Conservation (phyloP, 2,888 invertebrate genomes). For the Andrena hattorfiana region DNA sequence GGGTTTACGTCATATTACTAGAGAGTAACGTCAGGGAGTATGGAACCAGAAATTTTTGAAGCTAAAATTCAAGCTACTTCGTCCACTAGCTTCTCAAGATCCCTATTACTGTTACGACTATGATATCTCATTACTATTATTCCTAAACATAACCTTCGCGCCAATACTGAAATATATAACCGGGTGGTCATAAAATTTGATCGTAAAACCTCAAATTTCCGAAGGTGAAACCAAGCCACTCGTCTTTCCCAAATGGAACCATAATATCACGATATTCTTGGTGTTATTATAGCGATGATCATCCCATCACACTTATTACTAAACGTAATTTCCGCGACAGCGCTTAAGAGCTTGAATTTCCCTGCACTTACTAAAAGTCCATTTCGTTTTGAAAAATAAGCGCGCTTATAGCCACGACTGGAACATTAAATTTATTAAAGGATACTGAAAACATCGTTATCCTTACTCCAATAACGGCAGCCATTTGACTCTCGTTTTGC, state of each 20-base stretch:
- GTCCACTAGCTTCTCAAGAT: neutral
- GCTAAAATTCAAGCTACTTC: neutral
- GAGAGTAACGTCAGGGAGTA: conserved; percentile 3
- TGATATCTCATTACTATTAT: too few species aligned
- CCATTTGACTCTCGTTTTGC: conserved; percentile 22
- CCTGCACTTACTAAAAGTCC: too few species aligned
- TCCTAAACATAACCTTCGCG: too few species aligned
- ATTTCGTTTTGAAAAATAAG: neutral
- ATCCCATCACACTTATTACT: too few species aligned
- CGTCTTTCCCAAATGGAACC: neutral
- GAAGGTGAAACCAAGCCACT: neutral
- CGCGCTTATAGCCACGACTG: neutral
- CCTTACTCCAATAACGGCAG: conserved; percentile 38
- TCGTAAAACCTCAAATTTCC: neutral
- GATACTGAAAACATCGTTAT: conserved; percentile 9
- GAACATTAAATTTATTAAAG: neutral
- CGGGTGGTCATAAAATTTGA: too few species aligned
- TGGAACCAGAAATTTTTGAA: conserved; percentile 25
- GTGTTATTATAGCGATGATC: too few species aligned
- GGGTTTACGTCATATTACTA: conserved; percentile 9
- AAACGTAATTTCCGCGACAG: too few species aligned
- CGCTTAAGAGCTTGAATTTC: too few species aligned
- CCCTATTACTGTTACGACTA: neutral
- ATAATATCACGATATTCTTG: neutral
- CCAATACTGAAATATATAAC: too few species aligned